These are phyloP conservation scores for human (Homo sapiens) DNA, from an alignment of 2,113 vertebrate genomes.

Conservation along the genomic window DNA sequence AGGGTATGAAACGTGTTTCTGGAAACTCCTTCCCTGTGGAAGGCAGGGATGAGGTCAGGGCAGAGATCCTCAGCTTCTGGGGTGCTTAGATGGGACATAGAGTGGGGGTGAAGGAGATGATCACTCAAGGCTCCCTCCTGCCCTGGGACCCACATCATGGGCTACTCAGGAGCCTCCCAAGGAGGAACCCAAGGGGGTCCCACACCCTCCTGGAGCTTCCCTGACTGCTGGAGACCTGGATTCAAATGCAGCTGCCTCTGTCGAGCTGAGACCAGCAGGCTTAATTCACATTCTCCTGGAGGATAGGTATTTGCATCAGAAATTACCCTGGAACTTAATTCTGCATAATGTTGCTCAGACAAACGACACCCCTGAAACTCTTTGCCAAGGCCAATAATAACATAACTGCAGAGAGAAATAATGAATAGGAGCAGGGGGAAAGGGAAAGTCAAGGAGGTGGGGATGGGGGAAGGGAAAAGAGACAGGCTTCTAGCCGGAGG, in stretches of 20 bases:
- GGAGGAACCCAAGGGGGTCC: neutral
- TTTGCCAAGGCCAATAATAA: conserved; percentile 78
- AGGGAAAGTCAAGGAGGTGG: conserved; percentile 57
- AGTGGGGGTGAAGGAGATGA: neutral
- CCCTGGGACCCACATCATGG: neutral
- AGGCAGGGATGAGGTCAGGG: neutral
- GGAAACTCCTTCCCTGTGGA: neutral
- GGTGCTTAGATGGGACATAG: neutral
- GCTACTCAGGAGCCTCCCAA: neutral
- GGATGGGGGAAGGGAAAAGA: neutral
- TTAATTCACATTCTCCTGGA: conserved; percentile 64
- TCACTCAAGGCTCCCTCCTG: neutral
- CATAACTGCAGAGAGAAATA: conserved; percentile 70
- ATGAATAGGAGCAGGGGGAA: conserved; percentile 70
- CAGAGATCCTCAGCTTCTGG: neutral
- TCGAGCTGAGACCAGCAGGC: neutral
- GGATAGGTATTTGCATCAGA: conserved; percentile 75
- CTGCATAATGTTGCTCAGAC: conserved; percentile 76
- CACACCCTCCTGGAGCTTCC: neutral
- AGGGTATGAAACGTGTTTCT: neutral
- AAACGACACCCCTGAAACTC: conserved; percentile 78
- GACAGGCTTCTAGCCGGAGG: neutral
- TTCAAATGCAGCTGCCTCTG: neutral
- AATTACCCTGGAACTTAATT: conserved; percentile 80
- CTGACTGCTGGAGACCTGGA: neutral